Evolutionary conservation across 1,140 invertebrate species (phyloP).

Genomic region (Arion vulgaris): DNA sequence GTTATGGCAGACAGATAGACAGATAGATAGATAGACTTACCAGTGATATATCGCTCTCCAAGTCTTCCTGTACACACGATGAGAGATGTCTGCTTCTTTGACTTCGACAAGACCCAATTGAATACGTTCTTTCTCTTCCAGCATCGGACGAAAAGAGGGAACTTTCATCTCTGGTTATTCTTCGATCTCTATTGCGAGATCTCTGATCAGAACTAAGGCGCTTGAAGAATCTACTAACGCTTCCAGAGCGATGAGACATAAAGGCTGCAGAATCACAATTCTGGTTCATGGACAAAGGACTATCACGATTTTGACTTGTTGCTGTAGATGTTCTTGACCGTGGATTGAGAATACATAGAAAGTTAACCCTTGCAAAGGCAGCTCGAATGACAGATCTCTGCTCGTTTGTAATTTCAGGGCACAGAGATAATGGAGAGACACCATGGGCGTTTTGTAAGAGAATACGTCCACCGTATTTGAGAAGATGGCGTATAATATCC

Average conservation of each 20-base stretch:
- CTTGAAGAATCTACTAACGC: slow-evolving; percentile 56
- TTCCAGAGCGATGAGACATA: slow-evolving; percentile 44
- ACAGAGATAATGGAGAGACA: slow-evolving; percentile 67
- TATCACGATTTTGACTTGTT: slow-evolving; percentile 29
- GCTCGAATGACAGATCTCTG: slow-evolving; percentile 71
- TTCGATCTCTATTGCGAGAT: slow-evolving; percentile 39
- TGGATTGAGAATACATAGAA: slow-evolving; percentile 16
- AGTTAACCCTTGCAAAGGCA: slow-evolving; percentile 42
- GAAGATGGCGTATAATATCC: slow-evolving; percentile 75
- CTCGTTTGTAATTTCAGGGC: slow-evolving; percentile 72
- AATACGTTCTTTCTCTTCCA: slow-evolving; percentile 43
- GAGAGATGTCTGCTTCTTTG: slow-evolving; percentile 45
- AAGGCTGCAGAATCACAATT: background rate
- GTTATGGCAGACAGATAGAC: background rate
- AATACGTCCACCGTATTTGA: slow-evolving; percentile 75
- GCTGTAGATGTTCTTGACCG: slow-evolving; percentile 34
- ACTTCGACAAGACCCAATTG: slow-evolving; percentile 48
- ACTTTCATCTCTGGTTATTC: slow-evolving; percentile 39
- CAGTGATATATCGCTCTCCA: slow-evolving; percentile 50
- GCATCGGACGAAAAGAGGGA: slow-evolving; percentile 21
- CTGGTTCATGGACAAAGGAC: slow-evolving; percentile 10
- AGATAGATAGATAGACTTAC: slow-evolving; percentile 45
- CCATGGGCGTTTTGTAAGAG: slow-evolving; percentile 72
- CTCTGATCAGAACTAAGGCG: slow-evolving; percentile 44
- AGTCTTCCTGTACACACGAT: slow-evolving; percentile 49